Evolutionary conservation across 2,888 invertebrate genomes (phyloP).

Genomic region (Caenorhabditis sp.): DNA sequence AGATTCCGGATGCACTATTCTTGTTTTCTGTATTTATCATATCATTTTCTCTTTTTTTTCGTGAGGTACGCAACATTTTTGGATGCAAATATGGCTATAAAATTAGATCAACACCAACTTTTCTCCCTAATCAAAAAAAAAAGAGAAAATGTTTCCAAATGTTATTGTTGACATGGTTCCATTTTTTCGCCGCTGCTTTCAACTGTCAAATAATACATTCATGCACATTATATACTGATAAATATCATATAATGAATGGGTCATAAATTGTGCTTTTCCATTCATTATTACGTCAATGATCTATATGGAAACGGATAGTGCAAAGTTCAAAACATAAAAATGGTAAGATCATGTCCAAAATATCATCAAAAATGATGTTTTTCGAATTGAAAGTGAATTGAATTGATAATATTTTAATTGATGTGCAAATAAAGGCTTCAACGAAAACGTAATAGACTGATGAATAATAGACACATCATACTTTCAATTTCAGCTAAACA

Average conservation of each 20-base stretch:
- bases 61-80: not conserved
- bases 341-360: slow-evolving; percentile 6
- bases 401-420: slow-evolving; percentile 9
- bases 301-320: slow-evolving; percentile 19
- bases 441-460: too few species aligned
- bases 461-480: too few species aligned
- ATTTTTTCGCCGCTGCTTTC: not conserved
- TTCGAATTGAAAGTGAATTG: slow-evolving; percentile 15
- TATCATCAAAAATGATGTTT: slow-evolving; percentile 11
- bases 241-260: slow-evolving; percentile 22
- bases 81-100: not conserved
- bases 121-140: not conserved
- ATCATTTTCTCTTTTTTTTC: not conserved
- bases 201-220: not conserved
- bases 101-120: not conserved
- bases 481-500: too few species aligned
- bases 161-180: not conserved
- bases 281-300: slow-evolving; percentile 38
- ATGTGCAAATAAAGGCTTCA: slow-evolving; percentile 3
- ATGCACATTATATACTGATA: not conserved
- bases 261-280: slow-evolving; percentile 30
- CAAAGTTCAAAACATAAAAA: not conserved
- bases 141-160: not conserved
- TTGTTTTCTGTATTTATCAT: not conserved
- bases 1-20: too few species aligned